Percentiles rank a stretch among this genome's conserved stretches.
Conservation (phyloP, 1,140 invertebrate genomes). For the Nasonia giraulti region DNA sequence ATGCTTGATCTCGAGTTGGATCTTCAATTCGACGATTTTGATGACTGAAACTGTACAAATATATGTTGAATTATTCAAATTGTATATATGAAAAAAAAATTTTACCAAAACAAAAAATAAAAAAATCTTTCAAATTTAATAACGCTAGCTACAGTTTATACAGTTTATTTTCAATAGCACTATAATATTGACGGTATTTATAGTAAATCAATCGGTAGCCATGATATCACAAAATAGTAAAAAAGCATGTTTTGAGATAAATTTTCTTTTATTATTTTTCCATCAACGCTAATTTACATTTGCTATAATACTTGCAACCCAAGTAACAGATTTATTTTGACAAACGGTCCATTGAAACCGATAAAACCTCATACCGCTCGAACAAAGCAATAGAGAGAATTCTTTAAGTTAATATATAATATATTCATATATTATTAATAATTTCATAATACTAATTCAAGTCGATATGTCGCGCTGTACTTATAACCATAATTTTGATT, state of each 20-base stretch:
- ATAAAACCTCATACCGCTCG: slow-evolving; percentile 42
- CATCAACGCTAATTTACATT: slow-evolving; percentile 52
- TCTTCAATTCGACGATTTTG: slow-evolving; percentile 81
- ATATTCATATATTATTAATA: slow-evolving; percentile 49
- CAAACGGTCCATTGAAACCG: slow-evolving; percentile 41
- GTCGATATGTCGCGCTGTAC: slow-evolving; percentile 46
- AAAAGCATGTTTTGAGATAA: slow-evolving; percentile 40
- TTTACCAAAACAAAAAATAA: slow-evolving; percentile 42
- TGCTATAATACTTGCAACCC: slow-evolving; percentile 45
- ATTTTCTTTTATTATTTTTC: slow-evolving; percentile 50
- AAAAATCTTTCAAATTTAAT: slow-evolving; percentile 8
- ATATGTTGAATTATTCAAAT: slow-evolving; percentile 18
- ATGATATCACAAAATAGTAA: not conserved
- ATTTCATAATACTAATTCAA: slow-evolving; percentile 41
- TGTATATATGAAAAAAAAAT: slow-evolving; percentile 45
- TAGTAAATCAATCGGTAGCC: not conserved
- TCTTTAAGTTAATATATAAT: slow-evolving; percentile 43
- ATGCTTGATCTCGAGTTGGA: slow-evolving; percentile 83
- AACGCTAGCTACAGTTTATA: not conserved
- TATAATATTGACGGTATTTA: not conserved
- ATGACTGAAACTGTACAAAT: slow-evolving; percentile 60
- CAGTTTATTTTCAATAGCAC: not conserved
- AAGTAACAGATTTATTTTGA: slow-evolving; percentile 47
- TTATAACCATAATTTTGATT: slow-evolving; percentile 36
- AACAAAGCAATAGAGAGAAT: slow-evolving; percentile 49